Conservation (phyloP, 2,797 vertebrate genomes). For the Valencia hispanica region DNA sequence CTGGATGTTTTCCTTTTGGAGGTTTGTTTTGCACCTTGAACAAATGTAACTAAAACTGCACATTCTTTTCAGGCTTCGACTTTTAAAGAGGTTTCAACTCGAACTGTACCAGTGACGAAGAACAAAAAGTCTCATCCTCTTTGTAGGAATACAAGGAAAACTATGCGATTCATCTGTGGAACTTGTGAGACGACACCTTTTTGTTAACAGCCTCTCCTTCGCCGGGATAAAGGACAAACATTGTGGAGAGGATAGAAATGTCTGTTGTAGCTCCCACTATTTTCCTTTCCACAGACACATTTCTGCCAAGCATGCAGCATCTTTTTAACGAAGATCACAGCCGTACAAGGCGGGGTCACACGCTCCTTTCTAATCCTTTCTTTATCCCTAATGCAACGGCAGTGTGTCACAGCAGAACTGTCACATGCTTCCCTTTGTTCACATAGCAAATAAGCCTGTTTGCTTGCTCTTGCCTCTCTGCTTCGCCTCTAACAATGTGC, state of each 20-base stretch:
- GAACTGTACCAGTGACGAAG: background rate
- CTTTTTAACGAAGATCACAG: conserved; percentile 49
- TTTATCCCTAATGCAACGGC: conserved; percentile 46
- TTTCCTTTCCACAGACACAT: conserved; percentile 37
- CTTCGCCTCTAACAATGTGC: conserved; percentile 45
- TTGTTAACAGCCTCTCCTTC: conserved; percentile 15
- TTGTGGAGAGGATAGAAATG: background rate
- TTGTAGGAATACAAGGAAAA: conserved; percentile 4
- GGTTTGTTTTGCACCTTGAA: background rate
- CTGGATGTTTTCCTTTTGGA: background rate
- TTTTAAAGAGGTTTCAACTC: background rate
- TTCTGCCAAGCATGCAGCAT: conserved; percentile 37
- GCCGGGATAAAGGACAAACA: conserved; percentile 7
- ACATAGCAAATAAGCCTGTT: conserved; percentile 60
- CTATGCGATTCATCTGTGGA: background rate
- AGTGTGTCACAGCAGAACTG: conserved; percentile 51
- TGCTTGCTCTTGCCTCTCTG: conserved; percentile 47
- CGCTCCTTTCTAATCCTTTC: conserved; percentile 50
- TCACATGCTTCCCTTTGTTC: conserved; percentile 62
- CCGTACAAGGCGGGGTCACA: conserved; percentile 41
- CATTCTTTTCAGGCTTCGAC: background rate
- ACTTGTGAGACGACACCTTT: conserved; percentile 8
- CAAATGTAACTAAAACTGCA: background rate
- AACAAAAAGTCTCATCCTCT: background rate
- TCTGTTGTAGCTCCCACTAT: conserved; percentile 35